phyloP scores from a whole-genome alignment of 2,113 vertebrate genomes.

The Scomber scombrus region DNA sequence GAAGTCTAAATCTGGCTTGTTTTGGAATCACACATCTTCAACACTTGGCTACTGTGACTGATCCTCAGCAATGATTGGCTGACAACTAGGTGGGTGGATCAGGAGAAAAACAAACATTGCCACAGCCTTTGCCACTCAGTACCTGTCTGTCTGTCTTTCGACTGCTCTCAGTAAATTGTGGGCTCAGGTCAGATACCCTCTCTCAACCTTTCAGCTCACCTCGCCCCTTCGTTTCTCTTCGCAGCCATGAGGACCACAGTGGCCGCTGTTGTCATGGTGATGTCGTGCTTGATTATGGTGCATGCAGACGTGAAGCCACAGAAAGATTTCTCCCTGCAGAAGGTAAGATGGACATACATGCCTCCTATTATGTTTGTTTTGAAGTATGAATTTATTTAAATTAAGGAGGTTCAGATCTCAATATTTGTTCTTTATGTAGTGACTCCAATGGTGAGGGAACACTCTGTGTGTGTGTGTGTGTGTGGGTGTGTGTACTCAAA shows the following conservation, averaged over 20 bases:
- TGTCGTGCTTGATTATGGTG: conserved; percentile 56
- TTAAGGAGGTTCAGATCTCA: neutral
- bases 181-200: conserved; percentile 33
- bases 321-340: conserved; percentile 82
- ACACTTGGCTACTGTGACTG: conserved; percentile 65
- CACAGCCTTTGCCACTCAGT: conserved; percentile 60
- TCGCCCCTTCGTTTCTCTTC: neutral
- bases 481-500: conserved; percentile 1
- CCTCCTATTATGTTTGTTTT: neutral
- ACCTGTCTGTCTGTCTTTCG: conserved; percentile 25
- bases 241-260: conserved; percentile 78
- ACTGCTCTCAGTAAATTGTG: conserved; percentile 28
- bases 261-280: conserved; percentile 69
- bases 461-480: conserved; percentile 14
- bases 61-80: conserved; percentile 69
- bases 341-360: conserved; percentile 70
- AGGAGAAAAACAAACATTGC: conserved; percentile 68
- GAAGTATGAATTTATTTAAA: neutral
- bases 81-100: conserved; percentile 69
- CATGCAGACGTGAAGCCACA: conserved; percentile 78
- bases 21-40: conserved; percentile 53
- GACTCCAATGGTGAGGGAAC: neutral
- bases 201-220: conserved; percentile 7
- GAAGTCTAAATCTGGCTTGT: neutral
- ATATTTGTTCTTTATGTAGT: neutral